Evolutionary conservation across 2,888 invertebrate species (phyloP).

Genomic region (Agrotis clavis): DNA sequence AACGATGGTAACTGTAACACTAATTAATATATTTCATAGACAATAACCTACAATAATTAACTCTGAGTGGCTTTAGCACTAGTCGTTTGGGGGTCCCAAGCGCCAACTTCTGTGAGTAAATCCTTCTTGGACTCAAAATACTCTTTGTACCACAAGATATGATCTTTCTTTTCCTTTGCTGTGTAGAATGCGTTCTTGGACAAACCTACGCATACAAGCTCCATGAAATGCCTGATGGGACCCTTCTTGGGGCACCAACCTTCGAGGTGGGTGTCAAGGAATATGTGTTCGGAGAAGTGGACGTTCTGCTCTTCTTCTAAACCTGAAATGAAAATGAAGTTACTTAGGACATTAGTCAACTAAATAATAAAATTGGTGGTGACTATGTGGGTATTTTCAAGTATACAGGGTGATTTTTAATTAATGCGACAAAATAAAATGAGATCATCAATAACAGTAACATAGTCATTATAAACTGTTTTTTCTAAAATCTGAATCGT

Average conservation of each 20-base stretch:
- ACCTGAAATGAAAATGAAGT: conserved; percentile 85
- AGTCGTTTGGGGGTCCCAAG: conserved; percentile 81
- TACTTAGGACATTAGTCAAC: background rate
- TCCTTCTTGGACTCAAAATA: conserved; percentile 96
- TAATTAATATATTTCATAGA: conserved; percentile 57
- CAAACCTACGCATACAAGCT: conserved; percentile 97
- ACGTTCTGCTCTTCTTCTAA: conserved; percentile 92
- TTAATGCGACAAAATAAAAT: too few species aligned
- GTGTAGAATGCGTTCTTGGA: conserved; percentile 98
- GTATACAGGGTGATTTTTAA: too few species aligned
- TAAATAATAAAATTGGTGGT: too few species aligned
- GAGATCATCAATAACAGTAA: too few species aligned
- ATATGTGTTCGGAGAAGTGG: conserved; percentile 98
- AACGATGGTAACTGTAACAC: conserved; percentile 40
- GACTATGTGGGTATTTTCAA: too few species aligned
- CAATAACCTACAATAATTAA: conserved; percentile 54
- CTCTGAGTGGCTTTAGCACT: conserved; percentile 67
- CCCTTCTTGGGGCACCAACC: conserved; percentile 97
- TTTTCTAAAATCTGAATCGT: too few species aligned
- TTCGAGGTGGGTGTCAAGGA: conserved; percentile 96
- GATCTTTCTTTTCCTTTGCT: conserved; percentile 96
- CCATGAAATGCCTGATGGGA: conserved; percentile 99
- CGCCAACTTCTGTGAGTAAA: conserved; percentile 93
- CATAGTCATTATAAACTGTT: too few species aligned
- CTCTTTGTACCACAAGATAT: conserved; percentile 97